Evolutionary conservation across 37 sponge, comb jelly and placozoan genomes (phyloP), one percentile per base, ranked within the genome.

Genomic region (Halichondria panicea): DNA sequence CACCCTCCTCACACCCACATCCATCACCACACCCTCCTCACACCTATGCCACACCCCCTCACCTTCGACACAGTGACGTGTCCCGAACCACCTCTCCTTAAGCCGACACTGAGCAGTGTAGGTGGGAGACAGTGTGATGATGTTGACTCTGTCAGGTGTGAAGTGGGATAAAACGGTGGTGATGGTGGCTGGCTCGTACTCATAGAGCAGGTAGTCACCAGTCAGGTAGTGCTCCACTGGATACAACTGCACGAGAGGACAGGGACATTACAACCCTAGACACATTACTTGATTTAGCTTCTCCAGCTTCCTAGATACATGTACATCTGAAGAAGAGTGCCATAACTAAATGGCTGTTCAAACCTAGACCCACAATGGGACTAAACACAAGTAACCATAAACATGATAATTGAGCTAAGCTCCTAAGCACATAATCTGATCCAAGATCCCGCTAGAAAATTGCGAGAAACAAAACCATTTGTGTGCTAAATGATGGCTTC

Each of bases 51-150:
- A 22, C 44, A 15, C n/a, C 2, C 0, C 50, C 59, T 19, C 35
- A 87, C 87, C 87, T 67, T 87, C 67, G 19, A 44, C n/a, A 1
- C 68, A 71, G 80, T 67, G 80, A 24, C 52, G 63, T n/a, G 80
- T 75, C 11, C 78, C 81, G 68, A 87, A 87, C 87, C 87, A 87
- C 36, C 66, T 74, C 75, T 87, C 87, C 58, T 52, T 74, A 55
- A 34, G 33, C 3, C 32, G 30, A 59, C 75, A 72, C 68, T 80
- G 70, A 1, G 24, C 25, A 7, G 42, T 24, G 63, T 72, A 74
- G 39, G 21, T 43, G 63, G 68, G 67, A 11, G 75, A 75, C 33
- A 74, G 35, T 63, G 60, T 70, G 25, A 87, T 38, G 12, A 80
- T 59, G 41, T 58, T 65, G 5, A 78, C 87, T 5, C 38, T 41